Evolutionary conservation across 2,888 invertebrate species (phyloP).

Genomic region (Catocala nupta): DNA sequence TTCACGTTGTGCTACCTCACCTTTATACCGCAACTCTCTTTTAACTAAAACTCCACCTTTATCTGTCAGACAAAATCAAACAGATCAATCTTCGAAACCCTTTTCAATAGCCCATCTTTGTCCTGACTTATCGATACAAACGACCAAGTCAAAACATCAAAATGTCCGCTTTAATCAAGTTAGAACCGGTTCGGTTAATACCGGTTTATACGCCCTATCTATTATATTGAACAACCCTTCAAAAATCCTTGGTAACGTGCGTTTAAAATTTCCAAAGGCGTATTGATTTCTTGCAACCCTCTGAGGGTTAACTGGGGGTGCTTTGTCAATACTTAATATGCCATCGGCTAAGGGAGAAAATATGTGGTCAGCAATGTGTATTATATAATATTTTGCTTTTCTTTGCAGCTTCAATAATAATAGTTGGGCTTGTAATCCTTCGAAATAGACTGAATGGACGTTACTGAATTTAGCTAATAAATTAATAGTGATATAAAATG

Average conservation of each 20-base stretch:
- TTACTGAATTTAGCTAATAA: too few relatives aligned
- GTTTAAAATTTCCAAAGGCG: constrained; percentile 78
- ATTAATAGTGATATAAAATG: too few relatives aligned
- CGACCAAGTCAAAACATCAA: constrained; percentile 45
- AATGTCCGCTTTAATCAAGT: constrained; percentile 52
- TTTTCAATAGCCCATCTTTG: constrained; percentile 35
- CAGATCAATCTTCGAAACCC: constrained; percentile 20
- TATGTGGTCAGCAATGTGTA: constrained; percentile 18
- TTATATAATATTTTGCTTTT: background rate
- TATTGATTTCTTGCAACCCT: constrained; percentile 79
- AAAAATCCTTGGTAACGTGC: constrained; percentile 69
- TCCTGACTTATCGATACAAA: constrained; percentile 50
- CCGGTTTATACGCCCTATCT: constrained; percentile 48
- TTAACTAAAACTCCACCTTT: background rate
- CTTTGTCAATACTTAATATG: constrained; percentile 60
- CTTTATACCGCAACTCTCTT: too few relatives aligned
- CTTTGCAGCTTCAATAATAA: too few relatives aligned
- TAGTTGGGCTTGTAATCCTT: too few relatives aligned
- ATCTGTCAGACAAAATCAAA: constrained; percentile 14
- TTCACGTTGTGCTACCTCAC: too few relatives aligned
- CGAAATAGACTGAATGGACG: too few relatives aligned
- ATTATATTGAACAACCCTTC: constrained; percentile 54
- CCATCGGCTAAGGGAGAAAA: constrained; percentile 39
- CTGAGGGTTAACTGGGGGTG: constrained; percentile 60
- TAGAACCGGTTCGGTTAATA: constrained; percentile 34